These are phyloP conservation scores for Microctonus aethiopoides DNA, from an alignment of 2,888 invertebrate species.

Conservation along the genomic window DNA sequence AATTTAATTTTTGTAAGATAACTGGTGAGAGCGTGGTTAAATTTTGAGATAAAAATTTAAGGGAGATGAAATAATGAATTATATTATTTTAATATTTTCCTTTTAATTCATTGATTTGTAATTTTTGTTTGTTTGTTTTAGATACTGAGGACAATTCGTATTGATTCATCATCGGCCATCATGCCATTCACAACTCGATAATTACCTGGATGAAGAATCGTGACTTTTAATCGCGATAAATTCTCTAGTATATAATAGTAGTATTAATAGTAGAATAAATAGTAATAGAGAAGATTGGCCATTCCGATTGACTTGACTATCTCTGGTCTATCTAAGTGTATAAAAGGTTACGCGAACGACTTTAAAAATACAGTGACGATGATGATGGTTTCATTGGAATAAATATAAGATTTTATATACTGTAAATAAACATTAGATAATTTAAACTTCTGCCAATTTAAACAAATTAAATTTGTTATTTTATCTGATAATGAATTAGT, in stretches of 20 bases:
- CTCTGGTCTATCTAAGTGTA: conserved; percentile 13
- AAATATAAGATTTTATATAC: neutral
- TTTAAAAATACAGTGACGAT: conserved; percentile 17
- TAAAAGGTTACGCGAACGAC: conserved; percentile 38
- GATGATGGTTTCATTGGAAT: conserved; percentile 1
- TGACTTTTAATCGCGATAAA: conserved; percentile 35
- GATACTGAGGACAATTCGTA: neutral
- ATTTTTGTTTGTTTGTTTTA: neutral
- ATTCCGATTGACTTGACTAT: conserved; percentile 7
- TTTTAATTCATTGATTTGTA: neutral
- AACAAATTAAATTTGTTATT: no score
- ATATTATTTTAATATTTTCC: neutral
- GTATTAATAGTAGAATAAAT: no score
- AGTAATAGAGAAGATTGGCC: conserved; percentile 31
- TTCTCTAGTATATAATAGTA: conserved; percentile 11
- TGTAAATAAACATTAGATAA: neutral
- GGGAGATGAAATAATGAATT: neutral
- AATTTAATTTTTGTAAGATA: neutral
- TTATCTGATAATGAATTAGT: conserved; percentile 2
- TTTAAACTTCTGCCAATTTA: no score
- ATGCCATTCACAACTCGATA: conserved; percentile 20
- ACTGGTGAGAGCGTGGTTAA: neutral
- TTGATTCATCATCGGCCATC: conserved; percentile 16
- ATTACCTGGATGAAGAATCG: conserved; percentile 28
- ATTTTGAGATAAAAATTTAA: neutral